These are phyloP conservation scores for Amazona vittata DNA, from an alignment of 2,113 vertebrate genomes.

Conservation along the genomic window DNA sequence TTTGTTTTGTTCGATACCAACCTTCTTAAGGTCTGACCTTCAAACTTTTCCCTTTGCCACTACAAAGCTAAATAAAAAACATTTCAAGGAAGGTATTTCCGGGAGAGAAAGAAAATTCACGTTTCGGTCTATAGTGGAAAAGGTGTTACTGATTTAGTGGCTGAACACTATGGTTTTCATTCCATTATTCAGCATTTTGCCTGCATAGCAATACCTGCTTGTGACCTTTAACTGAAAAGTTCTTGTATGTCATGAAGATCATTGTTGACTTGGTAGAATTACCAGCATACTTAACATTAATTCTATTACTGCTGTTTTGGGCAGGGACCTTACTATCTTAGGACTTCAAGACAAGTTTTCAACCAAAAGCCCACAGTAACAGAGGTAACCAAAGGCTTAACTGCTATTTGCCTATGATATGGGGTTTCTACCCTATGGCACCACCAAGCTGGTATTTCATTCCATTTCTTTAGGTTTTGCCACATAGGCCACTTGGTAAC, in stretches of 20 bases:
- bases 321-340: background rate
- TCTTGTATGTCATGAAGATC: background rate
- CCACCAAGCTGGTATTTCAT: background rate
- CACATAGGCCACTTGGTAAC: no score
- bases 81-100: background rate
- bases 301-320: background rate
- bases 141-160: background rate
- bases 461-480: background rate
- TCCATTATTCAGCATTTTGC: background rate
- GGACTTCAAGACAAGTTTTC: background rate
- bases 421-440: background rate
- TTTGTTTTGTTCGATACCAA: background rate
- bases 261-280: background rate
- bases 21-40: background rate
- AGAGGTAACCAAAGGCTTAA: background rate
- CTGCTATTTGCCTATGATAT: background rate
- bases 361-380: background rate
- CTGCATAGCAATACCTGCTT: background rate
- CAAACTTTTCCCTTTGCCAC: background rate
- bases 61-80: background rate
- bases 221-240: background rate
- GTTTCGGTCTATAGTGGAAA: background rate
- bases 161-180: background rate
- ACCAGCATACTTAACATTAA: background rate
- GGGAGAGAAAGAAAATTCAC: background rate